These are phyloP conservation scores for Astatoreochromis straeleni DNA, from an alignment of 2,113 vertebrate species.

Conservation along the genomic window DNA sequence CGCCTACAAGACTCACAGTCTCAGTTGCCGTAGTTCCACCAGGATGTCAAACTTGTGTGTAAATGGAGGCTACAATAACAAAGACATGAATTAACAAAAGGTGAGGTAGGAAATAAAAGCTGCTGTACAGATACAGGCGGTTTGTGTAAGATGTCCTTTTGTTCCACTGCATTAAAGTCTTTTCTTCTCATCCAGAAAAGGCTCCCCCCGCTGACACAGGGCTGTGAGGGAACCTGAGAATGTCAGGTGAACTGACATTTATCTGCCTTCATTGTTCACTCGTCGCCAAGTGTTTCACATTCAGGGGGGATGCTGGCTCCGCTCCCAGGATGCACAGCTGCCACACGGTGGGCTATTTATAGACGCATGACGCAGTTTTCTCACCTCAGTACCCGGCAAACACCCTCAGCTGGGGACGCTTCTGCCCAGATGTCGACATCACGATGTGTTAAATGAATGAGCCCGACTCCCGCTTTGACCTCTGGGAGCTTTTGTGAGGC, in stretches of 20 bases:
- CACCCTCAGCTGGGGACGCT: slow-evolving; percentile 34
- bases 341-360: slow-evolving; percentile 61
- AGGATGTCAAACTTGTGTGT: slow-evolving; percentile 34
- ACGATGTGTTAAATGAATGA: slow-evolving; percentile 8
- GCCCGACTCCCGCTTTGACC: neutral
- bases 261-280: slow-evolving; percentile 12
- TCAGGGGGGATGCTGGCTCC: slow-evolving; percentile 24
- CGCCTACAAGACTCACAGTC: slow-evolving; percentile 64
- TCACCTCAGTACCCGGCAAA: slow-evolving; percentile 36
- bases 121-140: neutral
- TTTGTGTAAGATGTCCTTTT: neutral
- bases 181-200: neutral
- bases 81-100: neutral
- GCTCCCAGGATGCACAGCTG: slow-evolving; percentile 37
- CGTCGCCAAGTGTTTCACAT: slow-evolving; percentile 39
- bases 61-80: neutral
- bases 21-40: slow-evolving; percentile 1
- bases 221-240: slow-evolving; percentile 48
- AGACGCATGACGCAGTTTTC: slow-evolving; percentile 60
- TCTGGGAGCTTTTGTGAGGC: neutral
- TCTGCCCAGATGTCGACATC: slow-evolving; percentile 59
- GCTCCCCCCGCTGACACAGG: neutral
- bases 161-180: neutral
- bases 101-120: neutral
- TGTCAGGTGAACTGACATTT: slow-evolving; percentile 41